Evolutionary conservation across 2,797 vertebrate genomes (phyloP).

Genomic region (Urosaurus nigricauda): DNA sequence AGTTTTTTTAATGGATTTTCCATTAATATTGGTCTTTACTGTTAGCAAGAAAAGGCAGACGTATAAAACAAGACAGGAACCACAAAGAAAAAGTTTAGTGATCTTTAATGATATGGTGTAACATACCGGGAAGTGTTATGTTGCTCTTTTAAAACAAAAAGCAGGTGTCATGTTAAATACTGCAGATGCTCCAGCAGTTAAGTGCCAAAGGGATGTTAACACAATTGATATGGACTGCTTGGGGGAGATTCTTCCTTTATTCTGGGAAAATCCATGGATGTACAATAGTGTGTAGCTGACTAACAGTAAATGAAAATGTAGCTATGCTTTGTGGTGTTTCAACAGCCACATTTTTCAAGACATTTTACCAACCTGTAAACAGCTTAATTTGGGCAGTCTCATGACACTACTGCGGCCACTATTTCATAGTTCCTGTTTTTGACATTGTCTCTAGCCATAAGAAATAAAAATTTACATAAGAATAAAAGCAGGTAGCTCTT

Average conservation of each 20-base stretch:
- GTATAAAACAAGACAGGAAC: conserved; percentile 58
- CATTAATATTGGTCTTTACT: conserved; percentile 73
- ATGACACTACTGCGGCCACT: background rate
- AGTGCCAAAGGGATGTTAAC: background rate
- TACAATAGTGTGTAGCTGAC: background rate
- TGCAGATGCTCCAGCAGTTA: conserved; percentile 11
- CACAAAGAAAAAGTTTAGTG: conserved; percentile 46
- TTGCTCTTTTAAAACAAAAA: conserved; percentile 9
- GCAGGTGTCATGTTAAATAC: fast-evolving
- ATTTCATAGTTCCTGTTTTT: conserved; percentile 20
- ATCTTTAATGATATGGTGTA: conserved; percentile 10
- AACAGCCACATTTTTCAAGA: conserved; percentile 16
- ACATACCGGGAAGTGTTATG: conserved; percentile 30
- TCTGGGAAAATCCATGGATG: conserved; percentile 13
- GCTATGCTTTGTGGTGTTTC: conserved; percentile 4
- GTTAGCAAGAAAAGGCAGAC: conserved; percentile 68
- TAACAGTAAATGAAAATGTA: conserved; percentile 24
- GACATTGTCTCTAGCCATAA: conserved; percentile 12
- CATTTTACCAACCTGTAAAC: conserved; percentile 17
- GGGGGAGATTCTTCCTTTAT: background rate
- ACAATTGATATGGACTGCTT: background rate
- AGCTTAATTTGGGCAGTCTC: conserved; percentile 14
- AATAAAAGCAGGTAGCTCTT: conserved; percentile 18
- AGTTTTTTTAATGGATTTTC: conserved; percentile 69
- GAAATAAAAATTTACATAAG: conserved; percentile 22